These are phyloP conservation scores for Otis tarda DNA, from an alignment of 2,113 vertebrate species.

Conservation along the genomic window DNA sequence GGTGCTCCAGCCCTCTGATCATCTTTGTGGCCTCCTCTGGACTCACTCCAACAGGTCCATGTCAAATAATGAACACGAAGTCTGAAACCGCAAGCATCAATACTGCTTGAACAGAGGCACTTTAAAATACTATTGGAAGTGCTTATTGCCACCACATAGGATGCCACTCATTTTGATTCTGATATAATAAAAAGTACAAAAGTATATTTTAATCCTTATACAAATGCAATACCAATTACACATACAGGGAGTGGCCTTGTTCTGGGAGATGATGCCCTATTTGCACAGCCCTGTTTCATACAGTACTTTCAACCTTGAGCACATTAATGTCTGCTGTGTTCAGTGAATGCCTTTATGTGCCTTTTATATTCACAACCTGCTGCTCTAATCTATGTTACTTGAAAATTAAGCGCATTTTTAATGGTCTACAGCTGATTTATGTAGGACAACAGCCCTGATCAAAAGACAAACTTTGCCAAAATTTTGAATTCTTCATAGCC, in stretches of 20 bases:
- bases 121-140: neutral
- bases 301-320: neutral
- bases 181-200: neutral
- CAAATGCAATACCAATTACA: neutral
- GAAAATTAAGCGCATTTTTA: neutral
- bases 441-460: neutral
- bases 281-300: neutral
- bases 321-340: neutral
- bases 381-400: neutral
- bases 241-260: neutral
- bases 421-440: neutral
- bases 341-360: neutral
- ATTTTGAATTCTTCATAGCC: neutral
- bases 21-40: too few relatives aligned
- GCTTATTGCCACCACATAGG: neutral
- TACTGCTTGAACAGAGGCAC: neutral
- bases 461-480: neutral
- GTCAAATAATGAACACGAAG: neutral
- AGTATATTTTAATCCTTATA: neutral
- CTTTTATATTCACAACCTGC: neutral
- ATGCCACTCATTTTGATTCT: neutral
- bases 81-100: neutral
- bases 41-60: too few relatives aligned
- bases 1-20: too few relatives aligned
- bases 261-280: neutral